Conservation (phyloP, 2,797 vertebrate genomes). For the Neomorphus geoffroyi region DNA sequence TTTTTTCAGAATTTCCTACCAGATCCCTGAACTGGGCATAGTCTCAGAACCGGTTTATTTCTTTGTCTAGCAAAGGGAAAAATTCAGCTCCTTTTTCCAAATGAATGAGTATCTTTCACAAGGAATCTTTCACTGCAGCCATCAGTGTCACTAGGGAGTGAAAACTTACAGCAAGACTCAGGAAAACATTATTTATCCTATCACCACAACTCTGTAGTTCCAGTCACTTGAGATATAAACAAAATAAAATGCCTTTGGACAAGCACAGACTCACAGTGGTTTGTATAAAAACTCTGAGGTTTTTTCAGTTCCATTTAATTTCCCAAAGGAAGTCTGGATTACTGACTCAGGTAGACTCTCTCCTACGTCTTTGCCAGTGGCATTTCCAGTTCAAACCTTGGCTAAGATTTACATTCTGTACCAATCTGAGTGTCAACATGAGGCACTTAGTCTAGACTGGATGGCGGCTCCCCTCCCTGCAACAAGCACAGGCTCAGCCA, state of each 20-base stretch:
- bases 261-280: not conserved
- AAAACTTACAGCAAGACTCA: not conserved
- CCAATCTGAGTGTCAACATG: not conserved
- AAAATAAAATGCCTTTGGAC: not conserved
- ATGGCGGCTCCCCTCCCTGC: not conserved
- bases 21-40: not conserved
- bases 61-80: not conserved
- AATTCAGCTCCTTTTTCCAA: not conserved
- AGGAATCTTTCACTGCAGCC: not conserved
- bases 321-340: not conserved
- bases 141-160: not conserved
- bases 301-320: not conserved
- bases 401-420: not conserved
- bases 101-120: not conserved
- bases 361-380: not conserved
- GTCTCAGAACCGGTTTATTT: not conserved
- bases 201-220: too few relatives aligned
- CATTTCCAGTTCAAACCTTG: not conserved
- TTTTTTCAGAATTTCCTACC: not conserved
- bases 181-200: not conserved
- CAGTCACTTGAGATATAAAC: too few relatives aligned
- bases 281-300: not conserved
- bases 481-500: not conserved
- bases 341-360: not conserved
- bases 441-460: not conserved